Base-by-base conservation (phyloP, 1,140 invertebrate genomes). In the Palaemon carinicauda region DNA sequence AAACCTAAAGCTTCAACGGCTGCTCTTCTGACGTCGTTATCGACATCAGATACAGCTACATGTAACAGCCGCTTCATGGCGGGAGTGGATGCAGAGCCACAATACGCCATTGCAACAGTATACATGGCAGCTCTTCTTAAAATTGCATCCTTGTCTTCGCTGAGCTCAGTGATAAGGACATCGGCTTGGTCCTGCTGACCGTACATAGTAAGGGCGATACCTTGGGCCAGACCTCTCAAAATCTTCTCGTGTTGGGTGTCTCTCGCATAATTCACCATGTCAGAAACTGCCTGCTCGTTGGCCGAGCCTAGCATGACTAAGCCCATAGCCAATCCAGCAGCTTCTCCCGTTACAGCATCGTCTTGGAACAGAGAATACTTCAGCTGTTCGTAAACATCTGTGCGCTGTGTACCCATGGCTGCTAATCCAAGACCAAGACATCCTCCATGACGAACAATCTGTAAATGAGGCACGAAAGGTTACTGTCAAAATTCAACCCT, bases 171-270 rank as follows among this genome's bases (percentile, higher is more conserved):
- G 52, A 99, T 96, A n/a, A 99, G 92, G 10, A 95, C 94, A 93
- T 99, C 98, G 7, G 98, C 98, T 91, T 99, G 97, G 91, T 99
- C 98, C 88, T 99, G 93, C 21, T 97, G 94, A 17, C 98, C 98
- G 91, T 98, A 99, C 96, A 99, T 99, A 0, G 97, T 97, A 74
- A 99, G 94, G 1, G 98, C 95, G 88, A 99, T 98, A 78, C 98
- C 87, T 82, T 89, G 87, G 1, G 88, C 88, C 69, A 94, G 89
- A 53, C 94, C 94, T 51, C 94, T 91, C 29, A 99, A 93, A 90
- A 99, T 99, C 92, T 99, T 99, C 91, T 99, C 99, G 91, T 99
- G 98, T 90, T 99, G 97, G 14, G 97, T 99, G 91, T 99, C 98
- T 91, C 96, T 95, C 12, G 96, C 94, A 90, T 96, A 96, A 82